Conservation (phyloP, 2,888 invertebrate species). For the Alentia gelatinosa region DNA sequence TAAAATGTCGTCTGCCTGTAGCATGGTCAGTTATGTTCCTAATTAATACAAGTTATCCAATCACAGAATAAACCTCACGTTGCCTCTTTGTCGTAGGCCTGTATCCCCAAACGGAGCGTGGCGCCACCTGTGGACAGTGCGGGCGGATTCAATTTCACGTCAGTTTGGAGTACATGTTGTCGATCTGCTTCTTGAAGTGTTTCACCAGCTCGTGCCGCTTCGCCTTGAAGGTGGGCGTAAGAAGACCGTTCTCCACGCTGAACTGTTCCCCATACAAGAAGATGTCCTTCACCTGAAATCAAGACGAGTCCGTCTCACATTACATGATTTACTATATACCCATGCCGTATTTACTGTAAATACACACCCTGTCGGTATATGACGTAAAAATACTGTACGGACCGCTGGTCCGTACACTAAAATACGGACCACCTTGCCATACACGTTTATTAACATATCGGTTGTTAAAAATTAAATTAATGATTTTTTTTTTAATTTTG, state of each 20-base stretch:
- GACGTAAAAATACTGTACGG: too few species aligned
- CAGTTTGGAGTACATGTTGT: slow-evolving; percentile 49
- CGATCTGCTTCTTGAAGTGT: slow-evolving; percentile 26
- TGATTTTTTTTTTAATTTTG: too few species aligned
- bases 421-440: too few species aligned
- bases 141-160: background rate
- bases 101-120: background rate
- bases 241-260: slow-evolving; percentile 96
- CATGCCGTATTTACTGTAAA: too few species aligned
- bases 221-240: slow-evolving; percentile 97
- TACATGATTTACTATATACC: too few species aligned
- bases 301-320: too few species aligned
- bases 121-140: background rate
- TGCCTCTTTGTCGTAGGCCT: background rate
- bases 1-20: background rate
- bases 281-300: slow-evolving; percentile 91
- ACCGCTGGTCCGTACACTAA: too few species aligned
- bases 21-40: background rate
- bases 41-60: background rate
- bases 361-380: too few species aligned
- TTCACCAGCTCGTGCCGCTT: slow-evolving; percentile 84
- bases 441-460: too few species aligned
- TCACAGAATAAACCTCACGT: background rate
- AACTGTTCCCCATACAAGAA: slow-evolving; percentile 97
- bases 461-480: too few species aligned